Conservation (phyloP, 2,797 vertebrate species). For the Heliangelus exortis region DNA sequence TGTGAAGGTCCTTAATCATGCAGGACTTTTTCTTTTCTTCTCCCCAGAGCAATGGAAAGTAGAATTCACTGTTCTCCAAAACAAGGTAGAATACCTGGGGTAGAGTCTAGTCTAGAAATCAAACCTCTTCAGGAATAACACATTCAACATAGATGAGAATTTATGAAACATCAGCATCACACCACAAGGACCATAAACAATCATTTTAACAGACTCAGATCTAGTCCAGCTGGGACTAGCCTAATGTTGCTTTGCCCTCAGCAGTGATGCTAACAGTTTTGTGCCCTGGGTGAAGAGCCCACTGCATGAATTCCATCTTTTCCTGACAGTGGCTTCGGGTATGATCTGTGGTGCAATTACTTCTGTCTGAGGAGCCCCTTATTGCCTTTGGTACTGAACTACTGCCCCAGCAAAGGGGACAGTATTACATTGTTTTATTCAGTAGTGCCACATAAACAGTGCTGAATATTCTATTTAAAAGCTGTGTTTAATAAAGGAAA, state of each 20-base stretch:
- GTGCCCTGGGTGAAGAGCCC: neutral
- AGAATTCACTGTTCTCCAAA: neutral
- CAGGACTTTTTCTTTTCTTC: too few relatives aligned
- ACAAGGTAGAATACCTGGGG: fast-evolving
- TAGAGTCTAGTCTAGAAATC: neutral
- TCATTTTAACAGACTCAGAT: neutral
- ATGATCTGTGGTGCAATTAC: neutral
- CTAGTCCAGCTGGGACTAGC: neutral
- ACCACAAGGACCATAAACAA: neutral
- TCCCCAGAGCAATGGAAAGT: neutral
- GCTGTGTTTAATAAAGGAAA: neutral
- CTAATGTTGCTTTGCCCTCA: neutral
- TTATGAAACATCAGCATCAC: neutral
- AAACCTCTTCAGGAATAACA: neutral
- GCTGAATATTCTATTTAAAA: neutral
- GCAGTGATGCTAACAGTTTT: neutral
- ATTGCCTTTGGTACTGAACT: neutral
- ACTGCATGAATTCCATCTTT: neutral
- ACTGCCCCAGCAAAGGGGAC: neutral
- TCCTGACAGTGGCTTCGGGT: neutral
- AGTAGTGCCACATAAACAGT: neutral
- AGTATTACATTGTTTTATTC: neutral
- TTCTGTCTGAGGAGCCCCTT: neutral
- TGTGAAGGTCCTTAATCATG: neutral
- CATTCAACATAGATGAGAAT: neutral